Evolutionary conservation across 2,888 invertebrate genomes (phyloP).

Genomic region (Harpagoxenus sublaevis): DNA sequence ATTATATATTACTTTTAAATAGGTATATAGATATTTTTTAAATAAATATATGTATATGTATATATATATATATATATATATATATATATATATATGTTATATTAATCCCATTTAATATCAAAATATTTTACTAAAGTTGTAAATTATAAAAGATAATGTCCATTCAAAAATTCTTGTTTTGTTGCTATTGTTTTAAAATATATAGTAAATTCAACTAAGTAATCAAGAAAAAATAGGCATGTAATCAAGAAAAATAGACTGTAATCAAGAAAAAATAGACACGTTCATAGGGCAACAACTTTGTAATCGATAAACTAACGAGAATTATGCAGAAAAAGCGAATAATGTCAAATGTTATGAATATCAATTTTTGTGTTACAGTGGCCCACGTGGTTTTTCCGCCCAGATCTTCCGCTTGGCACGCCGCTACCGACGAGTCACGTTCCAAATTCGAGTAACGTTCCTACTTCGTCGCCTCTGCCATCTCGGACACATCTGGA

Average conservation of each 20-base stretch:
- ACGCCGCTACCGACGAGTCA: constrained; percentile 72
- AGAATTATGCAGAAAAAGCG: background rate
- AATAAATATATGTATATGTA: background rate
- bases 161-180: background rate
- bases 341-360: background rate
- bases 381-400: constrained; percentile 83
- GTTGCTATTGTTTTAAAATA: background rate
- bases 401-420: constrained; percentile 80
- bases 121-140: background rate
- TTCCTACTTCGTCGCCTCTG: constrained; percentile 65
- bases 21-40: background rate
- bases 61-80: too few relatives aligned
- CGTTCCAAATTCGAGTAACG: constrained; percentile 69
- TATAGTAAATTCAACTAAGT: too few relatives aligned
- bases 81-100: background rate
- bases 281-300: background rate
- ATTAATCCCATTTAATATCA: background rate
- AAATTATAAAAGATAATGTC: background rate
- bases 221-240: background rate
- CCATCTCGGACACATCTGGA: constrained; percentile 76
- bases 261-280: background rate
- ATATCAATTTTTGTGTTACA: constrained; percentile 71
- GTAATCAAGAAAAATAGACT: background rate
- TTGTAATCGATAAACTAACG: background rate
- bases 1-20: background rate